A percentile compares a stretch with the other conserved stretches of the same genome.
These are phyloP conservation scores for Acanthoscelides obtectus DNA, from an alignment of 2,888 invertebrate species.

Conservation along the genomic window DNA sequence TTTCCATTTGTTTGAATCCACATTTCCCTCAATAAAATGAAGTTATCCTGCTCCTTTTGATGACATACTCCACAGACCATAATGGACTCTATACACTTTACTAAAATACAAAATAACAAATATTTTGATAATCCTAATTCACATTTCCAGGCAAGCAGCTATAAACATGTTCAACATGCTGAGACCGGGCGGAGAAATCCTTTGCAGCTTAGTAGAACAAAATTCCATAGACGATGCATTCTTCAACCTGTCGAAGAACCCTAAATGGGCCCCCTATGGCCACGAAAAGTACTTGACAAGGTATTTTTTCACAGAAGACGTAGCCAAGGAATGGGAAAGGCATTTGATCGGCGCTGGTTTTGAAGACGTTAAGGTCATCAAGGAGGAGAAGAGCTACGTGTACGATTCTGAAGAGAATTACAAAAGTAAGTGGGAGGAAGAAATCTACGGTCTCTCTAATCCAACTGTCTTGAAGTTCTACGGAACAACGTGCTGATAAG, in stretches of 20 bases:
- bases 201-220: conserved; percentile 54
- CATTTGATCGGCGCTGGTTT: conserved; percentile 9
- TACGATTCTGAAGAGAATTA: not conserved
- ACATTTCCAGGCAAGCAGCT: conserved; percentile 56
- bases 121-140: no score
- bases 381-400: not conserved
- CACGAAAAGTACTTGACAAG: conserved; percentile 12
- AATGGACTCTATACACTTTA: no score
- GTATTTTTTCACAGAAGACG: conserved; percentile 4
- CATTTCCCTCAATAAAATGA: no score
- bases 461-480: no score
- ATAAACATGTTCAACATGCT: conserved; percentile 62
- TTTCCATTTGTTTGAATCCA: no score
- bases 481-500: not conserved
- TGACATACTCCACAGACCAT: no score
- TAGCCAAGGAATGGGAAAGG: conserved; percentile 5
- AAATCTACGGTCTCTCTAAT: no score
- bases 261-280: conserved; percentile 14
- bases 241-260: conserved; percentile 7
- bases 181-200: conserved; percentile 62
- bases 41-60: no score
- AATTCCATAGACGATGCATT: conserved; percentile 10
- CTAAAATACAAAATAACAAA: no score
- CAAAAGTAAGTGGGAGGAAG: not conserved
- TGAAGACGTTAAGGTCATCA: not conserved